Evolutionary conservation across 2,888 invertebrate species (phyloP), one percentile per base, ranked within the genome.

Genomic region (Plusia festucae): DNA sequence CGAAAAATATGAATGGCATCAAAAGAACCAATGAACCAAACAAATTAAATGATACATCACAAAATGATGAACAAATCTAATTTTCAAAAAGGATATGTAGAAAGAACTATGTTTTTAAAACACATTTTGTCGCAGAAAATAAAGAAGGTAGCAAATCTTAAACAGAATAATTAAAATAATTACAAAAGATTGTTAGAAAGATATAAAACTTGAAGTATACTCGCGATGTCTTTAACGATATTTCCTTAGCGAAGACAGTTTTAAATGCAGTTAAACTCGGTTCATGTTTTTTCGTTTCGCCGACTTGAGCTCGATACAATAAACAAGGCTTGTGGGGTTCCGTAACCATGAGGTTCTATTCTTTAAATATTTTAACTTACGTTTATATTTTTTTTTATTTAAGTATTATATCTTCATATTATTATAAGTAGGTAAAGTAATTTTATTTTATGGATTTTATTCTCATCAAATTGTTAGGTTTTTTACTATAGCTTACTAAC

Each of bases 191-290:
- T 30, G 27, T 55, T 7, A 3, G 44, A 46, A 72, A 71, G 52
- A 44, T 13, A 54, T 40, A 22, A 62, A 68, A 59, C 53, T 40
- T 56, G 55, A 66, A 68, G 53, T 68, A 64, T 24, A 64, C 32
- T 46, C 32, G 51, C 59, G 64, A 76, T 65, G 66, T 44, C 49
- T 8, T 63, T 69, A 70, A 73, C 54, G 53, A 62, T 68, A 70
- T 71, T 78, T 68, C 51, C 60, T 52, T 62, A 53, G 18, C 53
- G 52, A 69, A 79, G 65, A 76, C 79, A 65, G 61, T 79, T 76
- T 79, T 76, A 78, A 78, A 79, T 59, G 62, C 71, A 76, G 68
- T 70, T 76, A 49, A 78, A 71, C 68, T 76, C 65, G 53, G 54
- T 58, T 60, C 54, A 64, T 56, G 66, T 74, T 76, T 78, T 70